phyloP scores from a whole-genome alignment of 2,888 invertebrate species.

The Prionchulus punctatus region DNA sequence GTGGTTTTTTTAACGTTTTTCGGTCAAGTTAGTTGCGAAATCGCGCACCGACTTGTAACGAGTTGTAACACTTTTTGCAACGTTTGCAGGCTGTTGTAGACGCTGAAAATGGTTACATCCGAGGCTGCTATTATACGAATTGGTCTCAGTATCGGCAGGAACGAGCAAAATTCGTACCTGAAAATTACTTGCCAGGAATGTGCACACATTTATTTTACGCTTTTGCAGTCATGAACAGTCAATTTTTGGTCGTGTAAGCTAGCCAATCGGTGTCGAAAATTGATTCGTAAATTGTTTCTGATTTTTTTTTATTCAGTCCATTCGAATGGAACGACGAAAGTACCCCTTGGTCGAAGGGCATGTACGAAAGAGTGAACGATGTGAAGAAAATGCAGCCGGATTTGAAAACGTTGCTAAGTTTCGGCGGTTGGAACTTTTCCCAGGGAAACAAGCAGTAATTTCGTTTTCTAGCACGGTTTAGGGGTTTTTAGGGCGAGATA shows the following conservation, averaged over 20 bases:
- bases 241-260: slow-evolving; percentile 29
- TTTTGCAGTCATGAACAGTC: slow-evolving; percentile 58
- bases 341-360: no score
- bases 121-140: slow-evolving; percentile 58
- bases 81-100: no score
- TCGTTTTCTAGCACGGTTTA: background rate
- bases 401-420: slow-evolving; percentile 60
- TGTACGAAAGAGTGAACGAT: slow-evolving; percentile 61
- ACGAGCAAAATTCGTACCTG: slow-evolving; percentile 56
- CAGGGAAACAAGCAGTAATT: background rate
- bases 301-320: no score
- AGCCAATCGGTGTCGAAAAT: no score
- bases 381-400: slow-evolving; percentile 48
- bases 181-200: slow-evolving; percentile 55
- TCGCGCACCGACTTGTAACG: no score
- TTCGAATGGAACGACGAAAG: slow-evolving; percentile 11
- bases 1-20: no score
- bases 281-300: no score
- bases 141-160: slow-evolving; percentile 68
- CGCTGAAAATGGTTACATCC: no score
- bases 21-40: no score
- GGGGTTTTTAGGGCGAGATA: no score
- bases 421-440: slow-evolving; percentile 71
- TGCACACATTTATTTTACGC: slow-evolving; percentile 75
- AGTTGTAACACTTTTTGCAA: no score